Conservation (phyloP, 1,140 invertebrate genomes). For the Bactericera cockerelli region DNA sequence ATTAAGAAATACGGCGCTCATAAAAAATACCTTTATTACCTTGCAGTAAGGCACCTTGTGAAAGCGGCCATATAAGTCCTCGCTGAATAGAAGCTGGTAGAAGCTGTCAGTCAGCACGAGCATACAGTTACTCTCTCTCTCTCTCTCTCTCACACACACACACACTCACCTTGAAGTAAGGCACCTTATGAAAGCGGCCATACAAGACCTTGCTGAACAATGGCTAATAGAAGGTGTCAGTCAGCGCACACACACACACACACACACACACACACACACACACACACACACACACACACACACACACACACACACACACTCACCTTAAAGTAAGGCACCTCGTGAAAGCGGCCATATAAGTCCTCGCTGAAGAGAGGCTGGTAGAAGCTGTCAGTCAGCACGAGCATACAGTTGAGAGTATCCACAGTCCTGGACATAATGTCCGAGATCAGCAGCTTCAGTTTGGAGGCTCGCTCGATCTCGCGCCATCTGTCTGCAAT, state of each 20-base stretch:
- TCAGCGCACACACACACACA: slow-evolving; percentile 34
- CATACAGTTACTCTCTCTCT: too few relatives aligned
- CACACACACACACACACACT: too few relatives aligned
- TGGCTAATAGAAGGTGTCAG: slow-evolving; percentile 34
- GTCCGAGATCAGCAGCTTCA: slow-evolving; percentile 11
- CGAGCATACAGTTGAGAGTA: slow-evolving; percentile 30
- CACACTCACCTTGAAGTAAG: slow-evolving; percentile 37
- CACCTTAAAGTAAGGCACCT: slow-evolving; percentile 36
- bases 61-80: slow-evolving; percentile 30
- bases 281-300: too few relatives aligned
- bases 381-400: slow-evolving; percentile 35
- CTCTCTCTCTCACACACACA: too few relatives aligned
- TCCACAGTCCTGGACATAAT: slow-evolving; percentile 1
- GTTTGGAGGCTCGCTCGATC: background rate
- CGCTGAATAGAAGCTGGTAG: slow-evolving; percentile 34
- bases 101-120: slow-evolving; percentile 33
- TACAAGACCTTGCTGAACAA: slow-evolving; percentile 33
- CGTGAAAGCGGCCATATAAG: slow-evolving; percentile 29
- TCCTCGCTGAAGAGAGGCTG: slow-evolving; percentile 32
- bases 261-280: too few relatives aligned
- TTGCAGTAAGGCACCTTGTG: slow-evolving; percentile 32
- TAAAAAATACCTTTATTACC: too few relatives aligned
- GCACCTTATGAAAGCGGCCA: slow-evolving; percentile 27
- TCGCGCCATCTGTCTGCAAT: background rate
- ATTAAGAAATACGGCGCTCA: too few relatives aligned